Percentiles rank a stretch among this genome's conserved stretches.
These are phyloP conservation scores for Ginglymostoma cirratum DNA, from an alignment of 2,113 vertebrate genomes.

Conservation along the genomic window DNA sequence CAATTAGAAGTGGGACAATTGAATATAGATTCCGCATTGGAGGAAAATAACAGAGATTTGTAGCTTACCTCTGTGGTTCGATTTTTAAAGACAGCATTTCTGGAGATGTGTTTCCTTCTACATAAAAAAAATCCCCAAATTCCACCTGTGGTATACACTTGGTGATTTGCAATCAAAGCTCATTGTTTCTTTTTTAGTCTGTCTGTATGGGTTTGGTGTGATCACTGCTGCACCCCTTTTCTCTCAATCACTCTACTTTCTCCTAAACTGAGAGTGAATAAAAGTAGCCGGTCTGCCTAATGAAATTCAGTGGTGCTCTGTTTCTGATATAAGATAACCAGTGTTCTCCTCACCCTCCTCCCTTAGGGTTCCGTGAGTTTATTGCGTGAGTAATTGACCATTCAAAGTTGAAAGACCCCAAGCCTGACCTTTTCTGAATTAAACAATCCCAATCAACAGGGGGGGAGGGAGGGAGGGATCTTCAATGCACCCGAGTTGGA, in stretches of 20 bases:
- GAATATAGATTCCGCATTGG: neutral
- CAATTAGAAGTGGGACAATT: neutral
- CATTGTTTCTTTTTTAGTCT: neutral
- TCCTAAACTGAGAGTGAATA: neutral
- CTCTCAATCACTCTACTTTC: neutral
- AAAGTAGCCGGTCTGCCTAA: neutral
- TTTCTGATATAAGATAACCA: neutral
- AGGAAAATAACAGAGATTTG: neutral
- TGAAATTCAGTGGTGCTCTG: neutral
- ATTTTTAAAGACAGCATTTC: neutral
- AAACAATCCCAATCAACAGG: neutral
- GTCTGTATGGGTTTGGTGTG: neutral
- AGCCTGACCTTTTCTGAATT: too few species aligned
- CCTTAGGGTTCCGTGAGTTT: neutral
- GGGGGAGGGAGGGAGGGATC: neutral
- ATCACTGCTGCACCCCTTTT: neutral
- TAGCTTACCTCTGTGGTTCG: neutral
- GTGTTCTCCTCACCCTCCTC: neutral
- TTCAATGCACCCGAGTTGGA: neutral
- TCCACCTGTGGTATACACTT: neutral
- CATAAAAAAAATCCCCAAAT: constrained; percentile 4
- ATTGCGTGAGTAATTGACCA: neutral
- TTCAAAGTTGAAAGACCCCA: neutral
- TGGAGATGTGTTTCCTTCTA: neutral
- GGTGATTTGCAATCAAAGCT: neutral